Conservation (phyloP, 1,140 invertebrate species). For the Vollenhovia emeryi region DNA sequence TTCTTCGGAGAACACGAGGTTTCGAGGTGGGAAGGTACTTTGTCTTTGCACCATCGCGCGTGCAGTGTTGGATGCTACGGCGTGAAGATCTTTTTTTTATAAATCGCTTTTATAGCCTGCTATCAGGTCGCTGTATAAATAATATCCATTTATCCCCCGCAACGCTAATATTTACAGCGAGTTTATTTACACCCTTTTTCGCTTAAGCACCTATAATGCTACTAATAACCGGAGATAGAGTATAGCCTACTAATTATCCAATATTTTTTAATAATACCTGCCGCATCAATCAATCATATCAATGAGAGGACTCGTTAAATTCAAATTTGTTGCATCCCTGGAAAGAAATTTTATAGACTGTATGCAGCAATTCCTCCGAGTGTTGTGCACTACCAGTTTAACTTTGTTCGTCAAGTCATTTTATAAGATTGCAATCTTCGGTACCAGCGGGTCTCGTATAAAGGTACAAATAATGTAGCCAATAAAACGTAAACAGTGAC, state of each 20-base stretch:
- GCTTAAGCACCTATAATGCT: conserved; percentile 48
- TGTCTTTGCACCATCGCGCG: conserved; percentile 56
- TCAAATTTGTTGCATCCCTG: background rate
- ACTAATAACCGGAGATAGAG: conserved; percentile 15
- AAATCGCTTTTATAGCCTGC: conserved; percentile 57
- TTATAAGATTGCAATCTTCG: background rate
- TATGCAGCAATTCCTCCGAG: background rate
- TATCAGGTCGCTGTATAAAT: conserved; percentile 56
- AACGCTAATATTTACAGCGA: conserved; percentile 57
- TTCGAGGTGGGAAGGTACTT: conserved; percentile 56
- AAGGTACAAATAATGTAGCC: background rate
- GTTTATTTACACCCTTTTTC: conserved; percentile 56
- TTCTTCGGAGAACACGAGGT: conserved; percentile 59
- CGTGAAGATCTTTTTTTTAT: conserved; percentile 55
- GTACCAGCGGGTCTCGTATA: background rate
- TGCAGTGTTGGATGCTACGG: conserved; percentile 51
- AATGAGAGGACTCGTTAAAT: background rate
- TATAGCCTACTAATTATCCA: conserved; percentile 52
- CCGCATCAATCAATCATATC: conserved; percentile 6
- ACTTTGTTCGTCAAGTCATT: conserved; percentile 9
- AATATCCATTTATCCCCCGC: conserved; percentile 54
- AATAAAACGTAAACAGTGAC: background rate
- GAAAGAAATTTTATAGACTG: background rate
- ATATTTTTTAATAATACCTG: conserved; percentile 48
- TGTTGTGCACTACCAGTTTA: background rate